phyloP scores from a whole-genome alignment of 2,888 invertebrate genomes.

The Arrhopalites spinosus region DNA sequence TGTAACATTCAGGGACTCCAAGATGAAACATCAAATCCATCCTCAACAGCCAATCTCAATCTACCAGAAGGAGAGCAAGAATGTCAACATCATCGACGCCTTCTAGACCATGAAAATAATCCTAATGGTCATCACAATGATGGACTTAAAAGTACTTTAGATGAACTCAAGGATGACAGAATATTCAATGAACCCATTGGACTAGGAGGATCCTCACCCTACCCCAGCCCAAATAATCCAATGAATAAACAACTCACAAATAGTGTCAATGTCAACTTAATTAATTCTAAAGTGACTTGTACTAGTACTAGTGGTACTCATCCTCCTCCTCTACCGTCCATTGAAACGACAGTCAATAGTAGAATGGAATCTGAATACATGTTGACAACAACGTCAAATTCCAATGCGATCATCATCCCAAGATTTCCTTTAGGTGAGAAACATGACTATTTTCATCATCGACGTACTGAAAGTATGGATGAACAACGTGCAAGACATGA shows the following conservation, averaged over 20 bases:
- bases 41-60: background rate
- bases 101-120: background rate
- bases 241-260: too few species aligned
- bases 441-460: conserved; percentile 38
- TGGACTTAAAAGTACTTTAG: too few species aligned
- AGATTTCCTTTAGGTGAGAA: conserved; percentile 18
- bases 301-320: background rate
- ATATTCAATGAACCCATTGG: too few species aligned
- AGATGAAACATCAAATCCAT: background rate
- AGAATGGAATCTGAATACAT: background rate
- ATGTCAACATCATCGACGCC: too few species aligned
- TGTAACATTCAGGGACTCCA: background rate
- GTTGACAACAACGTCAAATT: too few species aligned
- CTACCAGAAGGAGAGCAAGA: conserved; percentile 5
- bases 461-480: conserved; percentile 50
- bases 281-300: background rate
- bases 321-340: background rate
- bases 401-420: conserved; percentile 6
- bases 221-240: too few species aligned
- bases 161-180: background rate
- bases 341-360: background rate
- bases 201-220: too few species aligned
- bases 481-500: conserved; percentile 34
- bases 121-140: background rate
- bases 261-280: too few species aligned